Evolutionary conservation across 2,797 vertebrate genomes (phyloP).

Genomic region (Vipera latastei): DNA sequence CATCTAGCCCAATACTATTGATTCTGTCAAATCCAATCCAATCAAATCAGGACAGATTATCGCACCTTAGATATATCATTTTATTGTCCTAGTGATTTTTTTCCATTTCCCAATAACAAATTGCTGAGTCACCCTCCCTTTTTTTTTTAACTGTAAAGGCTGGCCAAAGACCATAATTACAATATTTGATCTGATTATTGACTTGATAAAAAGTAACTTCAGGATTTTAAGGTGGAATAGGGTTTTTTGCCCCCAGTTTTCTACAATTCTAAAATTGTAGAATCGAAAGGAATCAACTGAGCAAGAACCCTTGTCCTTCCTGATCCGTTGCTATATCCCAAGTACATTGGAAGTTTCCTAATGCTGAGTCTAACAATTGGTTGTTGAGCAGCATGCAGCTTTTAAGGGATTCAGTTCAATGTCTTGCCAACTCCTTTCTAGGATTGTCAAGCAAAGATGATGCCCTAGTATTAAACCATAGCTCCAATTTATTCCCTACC

Average conservation of each 20-base stretch:
- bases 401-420: not conserved
- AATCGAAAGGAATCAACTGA: not conserved
- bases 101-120: not conserved
- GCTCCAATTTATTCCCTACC: not conserved
- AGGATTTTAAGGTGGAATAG: not conserved
- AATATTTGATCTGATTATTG: not conserved
- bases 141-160: not conserved
- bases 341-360: not conserved
- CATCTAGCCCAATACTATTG: not conserved
- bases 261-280: not conserved
- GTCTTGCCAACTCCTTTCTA: not conserved
- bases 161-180: not conserved
- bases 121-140: not conserved
- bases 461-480: not conserved
- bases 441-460: not conserved
- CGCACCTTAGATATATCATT: not conserved
- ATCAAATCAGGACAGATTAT: not conserved
- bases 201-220: not conserved
- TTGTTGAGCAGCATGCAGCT: not conserved
- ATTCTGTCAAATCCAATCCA: not conserved
- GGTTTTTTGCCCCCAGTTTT: rapidly evolving
- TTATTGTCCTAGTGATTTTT: not conserved
- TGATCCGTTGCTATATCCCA: not conserved
- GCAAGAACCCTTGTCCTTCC: not conserved
- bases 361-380: not conserved